Base-by-base conservation (phyloP, 2,113 vertebrate genomes). In the Psilopogon haemacephalus region DNA sequence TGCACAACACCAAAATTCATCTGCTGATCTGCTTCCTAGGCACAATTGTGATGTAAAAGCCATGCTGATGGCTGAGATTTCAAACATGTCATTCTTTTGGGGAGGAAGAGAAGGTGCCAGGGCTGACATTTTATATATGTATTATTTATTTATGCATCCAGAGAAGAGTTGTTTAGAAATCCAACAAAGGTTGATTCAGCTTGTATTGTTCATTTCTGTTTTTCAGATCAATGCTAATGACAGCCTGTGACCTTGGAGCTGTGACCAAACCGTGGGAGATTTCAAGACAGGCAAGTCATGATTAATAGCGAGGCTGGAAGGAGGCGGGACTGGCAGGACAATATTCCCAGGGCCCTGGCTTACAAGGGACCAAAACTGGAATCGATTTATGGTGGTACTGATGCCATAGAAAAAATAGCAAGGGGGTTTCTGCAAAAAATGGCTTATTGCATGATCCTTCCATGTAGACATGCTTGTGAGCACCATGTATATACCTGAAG, bases 191-290 rank as follows among this genome's bases (percentile, higher is more conserved):
- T 96, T 98, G 96, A 95, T 97, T 97, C 97, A 97, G 96, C 84
- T 96, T 95, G 96, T 96, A 97, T 98, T 98, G 97, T 98, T 97
- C 94, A 94, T 95, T 97, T 97, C 97, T 98, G 97, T 97, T 97
- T 98, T 98, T 96, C 97, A 99, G 99, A 98, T 99, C 99, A 94
- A 99, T 99, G 99, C 98, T 99, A 98, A 99, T 99, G 99, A 99
- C 99, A 93, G 99, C 99, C 44, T 99, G 99, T 98, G 99, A 99
- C 98, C 98, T 99, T 92, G 99, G 99, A 96, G 99, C 99, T 84
- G 99, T 99, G 96, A 99, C 99, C 88, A 99, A 99, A 97, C 99
- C 99, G n/a, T 99, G 99, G 99, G 99, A 99, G 97, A 99, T 99
- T 97, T 99, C 99, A n/a, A 98, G 98, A 98, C 99, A 99, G 99